Base-by-base conservation (phyloP, 2,113 vertebrate genomes). In the Origma solitaria region DNA sequence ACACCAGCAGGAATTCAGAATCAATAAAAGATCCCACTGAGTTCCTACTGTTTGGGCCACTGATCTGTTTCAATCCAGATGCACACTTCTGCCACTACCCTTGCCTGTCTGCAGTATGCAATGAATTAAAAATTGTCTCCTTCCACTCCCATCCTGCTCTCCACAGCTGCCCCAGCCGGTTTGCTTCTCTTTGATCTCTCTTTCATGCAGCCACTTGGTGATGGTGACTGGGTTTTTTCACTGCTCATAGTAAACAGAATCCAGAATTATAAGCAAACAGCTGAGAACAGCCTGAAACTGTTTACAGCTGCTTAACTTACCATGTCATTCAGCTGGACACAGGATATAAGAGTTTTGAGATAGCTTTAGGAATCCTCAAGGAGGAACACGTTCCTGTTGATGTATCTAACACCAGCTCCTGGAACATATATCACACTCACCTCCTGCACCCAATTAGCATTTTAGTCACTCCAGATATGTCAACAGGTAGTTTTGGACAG, bases 21-120 rank as follows among this genome's bases (percentile, higher is more conserved):
- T 80, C 75, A 85, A 69, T 57, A 93, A 88, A 91, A 76, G 79
- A 88, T 86, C 66, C 42, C 62, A 72, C 66, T 38, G 89, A 90
- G 70, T 12, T 87, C 78, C 73, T 72, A 73, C 82, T 92, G 58
- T 54, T 33, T 51, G 37, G 37, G 38, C 54, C 51, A 35, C 50
- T 23, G 45, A 72, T 69, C 42, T 42, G 35, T 75, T 87, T 77
- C 76, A 49, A 61, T 13, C 40, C 80, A 88, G 86, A 73, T 12
- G 42, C 22, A 45, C 12, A 16, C 16, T 86, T 53, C 72, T 78
- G 64, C 49, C 33, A 47, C 68, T 88, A 42, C 38, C 35, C 37
- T 89, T 58, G 73, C 65, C 51, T 47, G 37, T 44, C 69, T 86
- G 35, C 72, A 70, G 22, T 7, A 50, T 6, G 38, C 18, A 17